Conservation (phyloP, 2,797 vertebrate species). For the Pteropus rufus region DNA sequence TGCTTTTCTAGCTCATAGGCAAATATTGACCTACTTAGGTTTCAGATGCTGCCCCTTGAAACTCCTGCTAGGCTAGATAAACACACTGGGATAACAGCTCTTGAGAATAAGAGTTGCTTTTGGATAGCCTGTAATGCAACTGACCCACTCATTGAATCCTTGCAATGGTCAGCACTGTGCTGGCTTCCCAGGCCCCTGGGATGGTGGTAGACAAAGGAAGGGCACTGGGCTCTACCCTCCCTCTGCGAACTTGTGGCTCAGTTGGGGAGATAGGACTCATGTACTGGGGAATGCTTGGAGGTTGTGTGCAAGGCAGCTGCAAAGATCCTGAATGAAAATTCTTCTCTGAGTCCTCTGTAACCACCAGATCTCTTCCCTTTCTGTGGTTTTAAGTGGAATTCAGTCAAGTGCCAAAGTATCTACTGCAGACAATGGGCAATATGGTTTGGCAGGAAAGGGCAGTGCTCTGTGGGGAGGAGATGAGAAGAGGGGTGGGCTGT, state of each 20-base stretch:
- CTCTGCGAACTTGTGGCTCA: neutral
- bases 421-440: constrained; percentile 16
- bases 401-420: constrained; percentile 42
- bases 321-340: neutral
- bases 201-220: neutral
- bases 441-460: constrained; percentile 39
- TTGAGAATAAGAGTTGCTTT: constrained; percentile 28
- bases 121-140: neutral
- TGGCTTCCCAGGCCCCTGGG: neutral
- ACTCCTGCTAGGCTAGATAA: constrained; percentile 37
- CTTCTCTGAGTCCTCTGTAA: constrained; percentile 22
- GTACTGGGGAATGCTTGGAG: neutral
- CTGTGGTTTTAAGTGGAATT: constrained; percentile 60
- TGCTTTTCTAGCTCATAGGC: constrained; percentile 58
- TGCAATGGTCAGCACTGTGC: neutral
- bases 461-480: neutral
- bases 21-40: constrained; percentile 69
- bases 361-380: neutral
- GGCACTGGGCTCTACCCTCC: neutral
- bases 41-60: constrained; percentile 45
- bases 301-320: neutral
- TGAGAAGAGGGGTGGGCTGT: neutral
- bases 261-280: neutral
- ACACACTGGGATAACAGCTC: constrained; percentile 4
- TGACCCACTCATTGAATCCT: neutral